Evolutionary conservation across 2,888 invertebrate species (phyloP).

Genomic region (Leucophenga maculata): DNA sequence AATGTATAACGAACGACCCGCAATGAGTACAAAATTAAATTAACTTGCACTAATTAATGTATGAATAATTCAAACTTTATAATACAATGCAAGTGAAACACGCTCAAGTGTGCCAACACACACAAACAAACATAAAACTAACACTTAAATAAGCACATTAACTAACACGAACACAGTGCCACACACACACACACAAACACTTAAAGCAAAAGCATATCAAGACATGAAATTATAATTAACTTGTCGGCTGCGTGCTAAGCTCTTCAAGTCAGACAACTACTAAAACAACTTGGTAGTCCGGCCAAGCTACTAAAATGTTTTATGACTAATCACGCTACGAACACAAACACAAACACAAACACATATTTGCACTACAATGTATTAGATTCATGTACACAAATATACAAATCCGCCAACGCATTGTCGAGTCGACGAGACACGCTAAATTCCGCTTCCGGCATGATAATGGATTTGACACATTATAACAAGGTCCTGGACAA

Average conservation of each 20-base stretch:
- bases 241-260: slow-evolving; percentile 25
- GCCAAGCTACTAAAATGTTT: slow-evolving; percentile 14
- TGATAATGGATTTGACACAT: slow-evolving; percentile 64
- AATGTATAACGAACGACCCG: no score
- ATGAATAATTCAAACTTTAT: slow-evolving; percentile 45
- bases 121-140: no score
- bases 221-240: slow-evolving; percentile 24
- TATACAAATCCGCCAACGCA: no score
- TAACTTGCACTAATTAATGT: slow-evolving; percentile 46
- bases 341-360: background rate
- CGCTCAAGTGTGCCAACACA: no score
- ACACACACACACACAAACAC: slow-evolving; percentile 3
- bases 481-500: slow-evolving; percentile 54
- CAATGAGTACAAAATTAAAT: slow-evolving; percentile 42
- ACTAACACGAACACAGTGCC: background rate
- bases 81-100: background rate
- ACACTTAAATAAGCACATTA: no score
- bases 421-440: no score
- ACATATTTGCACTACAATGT: no score
- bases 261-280: background rate
- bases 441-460: background rate
- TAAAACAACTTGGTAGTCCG: background rate
- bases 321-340: slow-evolving; percentile 1
- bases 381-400: no score
- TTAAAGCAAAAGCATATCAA: background rate